These are phyloP conservation scores for Atethmia centrago DNA, from an alignment of 2,888 invertebrate genomes.

Conservation along the genomic window DNA sequence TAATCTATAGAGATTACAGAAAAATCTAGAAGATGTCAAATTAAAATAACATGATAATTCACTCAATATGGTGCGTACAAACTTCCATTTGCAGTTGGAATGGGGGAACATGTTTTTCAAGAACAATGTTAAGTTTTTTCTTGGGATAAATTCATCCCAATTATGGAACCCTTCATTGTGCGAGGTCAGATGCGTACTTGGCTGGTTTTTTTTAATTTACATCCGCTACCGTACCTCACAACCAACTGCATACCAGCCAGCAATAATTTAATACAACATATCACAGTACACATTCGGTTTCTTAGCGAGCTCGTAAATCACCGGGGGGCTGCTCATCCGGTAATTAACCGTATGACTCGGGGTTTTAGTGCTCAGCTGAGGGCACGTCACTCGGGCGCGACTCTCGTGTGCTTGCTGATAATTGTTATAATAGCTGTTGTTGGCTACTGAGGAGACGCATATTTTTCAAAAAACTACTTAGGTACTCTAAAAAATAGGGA, in stretches of 20 bases:
- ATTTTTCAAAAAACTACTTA: not conserved
- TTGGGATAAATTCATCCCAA: too few relatives aligned
- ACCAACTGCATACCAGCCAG: slow-evolving; percentile 50
- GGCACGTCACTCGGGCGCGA: slow-evolving; percentile 54
- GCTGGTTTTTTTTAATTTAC: not conserved
- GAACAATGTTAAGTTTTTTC: too few relatives aligned
- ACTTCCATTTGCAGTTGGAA: too few relatives aligned
- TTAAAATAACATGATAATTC: too few relatives aligned
- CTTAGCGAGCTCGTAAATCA: slow-evolving; percentile 77
- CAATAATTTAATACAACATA: slow-evolving; percentile 65
- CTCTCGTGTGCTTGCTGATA: slow-evolving; percentile 49
- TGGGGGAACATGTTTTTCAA: too few relatives aligned
- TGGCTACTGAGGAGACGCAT: slow-evolving; percentile 3
- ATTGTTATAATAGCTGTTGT: slow-evolving; percentile 45
- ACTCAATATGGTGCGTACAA: too few relatives aligned
- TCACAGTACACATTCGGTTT: slow-evolving; percentile 65
- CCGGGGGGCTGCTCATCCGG: slow-evolving; percentile 74
- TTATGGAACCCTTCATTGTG: too few relatives aligned
- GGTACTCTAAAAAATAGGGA: too few relatives aligned
- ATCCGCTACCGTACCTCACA: not conserved
- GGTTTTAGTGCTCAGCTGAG: slow-evolving; percentile 69
- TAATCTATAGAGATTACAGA: too few relatives aligned
- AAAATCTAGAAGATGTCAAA: too few relatives aligned
- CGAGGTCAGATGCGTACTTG: too few relatives aligned
- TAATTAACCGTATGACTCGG: slow-evolving; percentile 80